Evolutionary conservation across 2,113 vertebrate species (phyloP), one percentile per base, ranked within the genome.

Genomic region (Hippocampus barbouri): DNA sequence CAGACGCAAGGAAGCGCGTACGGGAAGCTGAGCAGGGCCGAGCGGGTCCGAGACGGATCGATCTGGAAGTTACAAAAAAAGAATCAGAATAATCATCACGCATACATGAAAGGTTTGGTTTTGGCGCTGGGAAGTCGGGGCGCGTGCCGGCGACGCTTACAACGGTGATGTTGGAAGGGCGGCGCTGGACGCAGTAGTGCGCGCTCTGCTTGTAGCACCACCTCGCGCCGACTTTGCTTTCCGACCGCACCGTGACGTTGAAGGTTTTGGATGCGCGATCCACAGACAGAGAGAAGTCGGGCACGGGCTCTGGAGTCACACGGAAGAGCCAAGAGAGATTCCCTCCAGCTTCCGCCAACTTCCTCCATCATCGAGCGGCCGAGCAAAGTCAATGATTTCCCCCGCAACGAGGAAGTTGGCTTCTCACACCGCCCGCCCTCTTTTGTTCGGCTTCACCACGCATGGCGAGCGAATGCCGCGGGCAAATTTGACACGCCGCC

Each of bases 1-100:
- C 92, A 93, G 25, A 91, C 15, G 69, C 93, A 93, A 5, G 91
- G 91, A 23, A 93, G 75, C 82, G 90, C 67, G 71, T 79, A 65
- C 1, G 76, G 51, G 0, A 96, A 87, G 0, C 51, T 80, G 61
- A 98, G 80, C 1, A 71, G 67, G 53, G 78, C 72, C 7, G 76
- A 85, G 20, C 1, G 74, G 68, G 79, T 72, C 47, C 72, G 15
- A 45, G 75, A 49, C 6, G 82, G 74, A 67, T 88, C 56, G 20
- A 88, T 84, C 91, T 90, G 5, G 34, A 5, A 38, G 34, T 5
- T 6, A 38, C 34, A 78, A 61, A 79, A 79, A 76, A 67, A 4
- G 59, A 75, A 72, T n/a, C 30, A 4, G 1, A 34, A 34, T 34
- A 4, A 38, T 34, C 30, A 34, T 34, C 4, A 5, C 30, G 5